These are phyloP conservation scores for Chlorodrepanis virens DNA, from an alignment of 2,113 vertebrate genomes.

Conservation along the genomic window DNA sequence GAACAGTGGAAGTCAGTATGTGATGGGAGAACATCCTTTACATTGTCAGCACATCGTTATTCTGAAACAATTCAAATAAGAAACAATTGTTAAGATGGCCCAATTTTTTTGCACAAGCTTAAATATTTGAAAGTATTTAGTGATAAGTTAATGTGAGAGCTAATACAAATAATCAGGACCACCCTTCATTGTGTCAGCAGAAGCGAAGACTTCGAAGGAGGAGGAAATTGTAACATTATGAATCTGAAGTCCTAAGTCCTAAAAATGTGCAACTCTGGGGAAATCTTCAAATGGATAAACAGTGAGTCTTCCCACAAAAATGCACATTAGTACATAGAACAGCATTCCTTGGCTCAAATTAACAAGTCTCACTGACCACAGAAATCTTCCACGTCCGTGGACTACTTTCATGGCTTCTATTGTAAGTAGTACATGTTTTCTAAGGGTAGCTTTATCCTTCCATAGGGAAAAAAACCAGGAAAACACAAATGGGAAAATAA, in stretches of 20 bases:
- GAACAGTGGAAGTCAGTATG: not conserved
- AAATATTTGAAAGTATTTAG: not conserved
- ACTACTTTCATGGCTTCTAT: not conserved
- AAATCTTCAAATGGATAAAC: not conserved
- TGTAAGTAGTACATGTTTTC: not conserved
- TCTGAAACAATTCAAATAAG: not conserved
- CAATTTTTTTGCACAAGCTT: not conserved
- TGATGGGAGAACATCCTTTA: not conserved
- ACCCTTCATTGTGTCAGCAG: not conserved
- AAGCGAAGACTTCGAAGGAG: not conserved
- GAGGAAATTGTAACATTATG: not conserved
- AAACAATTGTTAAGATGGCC: not conserved
- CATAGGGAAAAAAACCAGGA: rapidly evolving
- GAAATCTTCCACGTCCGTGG: not conserved
- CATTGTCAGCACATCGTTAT: not conserved
- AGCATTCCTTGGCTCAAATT: slow-evolving; percentile 3
- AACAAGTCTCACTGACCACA: not conserved
- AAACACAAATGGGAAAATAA: not conserved
- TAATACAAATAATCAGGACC: not conserved
- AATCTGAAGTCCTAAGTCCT: not conserved
- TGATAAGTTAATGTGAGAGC: not conserved
- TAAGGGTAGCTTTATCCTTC: not conserved
- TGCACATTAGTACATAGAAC: not conserved
- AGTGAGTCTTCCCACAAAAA: not conserved
- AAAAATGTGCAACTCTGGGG: not conserved